Conservation (phyloP, 2,888 invertebrate genomes). For the Heteropelma amictum region DNA sequence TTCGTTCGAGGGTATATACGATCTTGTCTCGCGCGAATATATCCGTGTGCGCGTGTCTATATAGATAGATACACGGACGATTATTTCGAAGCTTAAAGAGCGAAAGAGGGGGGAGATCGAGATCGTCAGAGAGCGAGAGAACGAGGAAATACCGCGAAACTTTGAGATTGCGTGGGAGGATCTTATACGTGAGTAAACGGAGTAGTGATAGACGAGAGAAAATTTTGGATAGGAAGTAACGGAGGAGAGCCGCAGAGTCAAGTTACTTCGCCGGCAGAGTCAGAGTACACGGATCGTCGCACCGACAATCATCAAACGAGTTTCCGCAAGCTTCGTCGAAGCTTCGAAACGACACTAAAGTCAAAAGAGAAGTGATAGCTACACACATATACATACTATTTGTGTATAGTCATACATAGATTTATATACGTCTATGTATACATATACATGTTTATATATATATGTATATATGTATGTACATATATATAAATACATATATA, state of each 20-base stretch:
- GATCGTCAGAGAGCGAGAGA: background rate
- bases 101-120: background rate
- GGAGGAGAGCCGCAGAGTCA: slow-evolving; percentile 26
- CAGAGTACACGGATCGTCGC: slow-evolving; percentile 44
- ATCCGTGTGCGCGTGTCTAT: background rate
- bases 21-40: background rate
- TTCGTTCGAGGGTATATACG: slow-evolving; percentile 22
- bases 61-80: too few relatives aligned
- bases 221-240: slow-evolving; percentile 39
- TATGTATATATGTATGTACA: too few relatives aligned
- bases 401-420: too few relatives aligned
- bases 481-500: background rate
- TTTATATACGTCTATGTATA: too few relatives aligned
- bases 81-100: slow-evolving; percentile 14
- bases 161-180: slow-evolving; percentile 34
- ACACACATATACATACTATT: background rate
- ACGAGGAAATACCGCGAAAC: slow-evolving; percentile 8
- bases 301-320: slow-evolving; percentile 56
- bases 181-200: slow-evolving; percentile 30
- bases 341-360: slow-evolving; percentile 29
- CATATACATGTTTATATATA: background rate
- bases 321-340: slow-evolving; percentile 45
- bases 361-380: slow-evolving; percentile 49
- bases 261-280: slow-evolving; percentile 21
- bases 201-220: slow-evolving; percentile 31